These are phyloP conservation scores for Drosophila rubida DNA, from an alignment of 2,888 invertebrate species.

Conservation along the genomic window DNA sequence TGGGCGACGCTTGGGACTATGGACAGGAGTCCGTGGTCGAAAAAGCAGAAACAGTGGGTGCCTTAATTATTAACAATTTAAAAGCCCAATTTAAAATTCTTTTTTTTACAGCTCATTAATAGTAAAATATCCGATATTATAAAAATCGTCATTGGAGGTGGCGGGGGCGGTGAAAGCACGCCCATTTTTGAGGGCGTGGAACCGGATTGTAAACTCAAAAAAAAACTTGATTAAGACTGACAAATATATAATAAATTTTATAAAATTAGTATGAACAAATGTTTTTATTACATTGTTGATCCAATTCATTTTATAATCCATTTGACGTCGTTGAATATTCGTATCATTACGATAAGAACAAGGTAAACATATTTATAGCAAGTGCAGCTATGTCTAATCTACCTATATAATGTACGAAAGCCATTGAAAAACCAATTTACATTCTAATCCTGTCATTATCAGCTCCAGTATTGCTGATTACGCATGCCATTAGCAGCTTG, in stretches of 20 bases:
- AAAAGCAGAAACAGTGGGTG: conserved; percentile 66
- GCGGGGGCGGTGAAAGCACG: conserved; percentile 49
- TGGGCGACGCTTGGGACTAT: conserved; percentile 79
- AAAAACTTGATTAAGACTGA: conserved; percentile 39
- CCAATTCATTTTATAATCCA: conserved; percentile 23
- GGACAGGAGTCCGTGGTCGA: conserved; percentile 57
- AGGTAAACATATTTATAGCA: conserved; percentile 27
- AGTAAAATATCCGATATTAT: conserved; percentile 67
- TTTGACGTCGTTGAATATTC: conserved; percentile 18
- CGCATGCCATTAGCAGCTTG: conserved; percentile 30
- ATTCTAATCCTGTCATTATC: conserved; percentile 57
- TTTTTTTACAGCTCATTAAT: conserved; percentile 70
- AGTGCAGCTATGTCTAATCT: conserved; percentile 42
- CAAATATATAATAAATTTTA: not conserved
- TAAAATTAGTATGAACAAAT: not conserved
- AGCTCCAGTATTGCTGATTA: conserved; percentile 34
- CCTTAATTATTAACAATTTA: not conserved
- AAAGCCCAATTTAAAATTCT: not conserved
- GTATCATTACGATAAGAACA: conserved; percentile 32
- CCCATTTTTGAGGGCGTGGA: conserved; percentile 82
- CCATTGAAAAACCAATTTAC: conserved; percentile 41
- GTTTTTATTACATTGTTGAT: not conserved
- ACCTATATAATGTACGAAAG: conserved; percentile 31
- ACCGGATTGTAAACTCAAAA: conserved; percentile 71
- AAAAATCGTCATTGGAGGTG: conserved; percentile 61